Evolutionary conservation across 2,797 vertebrate species (phyloP).

Genomic region (Spea hammondii): DNA sequence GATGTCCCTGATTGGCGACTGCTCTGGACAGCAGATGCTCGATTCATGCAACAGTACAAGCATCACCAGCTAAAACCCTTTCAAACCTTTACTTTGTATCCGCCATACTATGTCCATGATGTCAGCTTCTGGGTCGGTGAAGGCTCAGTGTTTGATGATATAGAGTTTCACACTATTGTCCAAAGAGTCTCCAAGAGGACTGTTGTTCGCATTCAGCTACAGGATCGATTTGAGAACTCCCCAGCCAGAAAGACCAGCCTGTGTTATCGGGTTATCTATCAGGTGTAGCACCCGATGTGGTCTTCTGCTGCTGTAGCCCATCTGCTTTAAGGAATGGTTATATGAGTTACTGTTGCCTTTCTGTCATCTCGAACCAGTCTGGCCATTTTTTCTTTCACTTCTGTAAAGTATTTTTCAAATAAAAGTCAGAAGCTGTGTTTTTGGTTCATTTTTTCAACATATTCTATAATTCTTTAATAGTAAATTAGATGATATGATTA

Average conservation of each 20-base stretch:
- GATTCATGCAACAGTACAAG: conserved; percentile 73
- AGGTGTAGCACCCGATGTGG: no score
- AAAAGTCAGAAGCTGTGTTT: no score
- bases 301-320: no score
- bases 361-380: no score
- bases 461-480: no score
- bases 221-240: conserved; percentile 79
- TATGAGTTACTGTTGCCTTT: no score
- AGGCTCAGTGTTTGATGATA: conserved; percentile 68
- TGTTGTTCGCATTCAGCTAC: conserved; percentile 70
- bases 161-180: conserved; percentile 76
- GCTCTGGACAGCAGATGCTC: no score
- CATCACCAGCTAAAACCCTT: conserved; percentile 65
- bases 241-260: conserved; percentile 78
- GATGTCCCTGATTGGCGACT: conserved; percentile 80
- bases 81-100: conserved; percentile 76
- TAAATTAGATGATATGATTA: no score
- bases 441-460: no score
- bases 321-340: no score
- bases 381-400: no score
- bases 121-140: conserved; percentile 89
- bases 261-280: conserved; percentile 86
- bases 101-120: conserved; percentile 80
- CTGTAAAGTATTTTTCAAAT: no score
- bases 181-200: conserved; percentile 73